Conservation (phyloP, 2,113 vertebrate genomes). For the Chlorodrepanis virens region DNA sequence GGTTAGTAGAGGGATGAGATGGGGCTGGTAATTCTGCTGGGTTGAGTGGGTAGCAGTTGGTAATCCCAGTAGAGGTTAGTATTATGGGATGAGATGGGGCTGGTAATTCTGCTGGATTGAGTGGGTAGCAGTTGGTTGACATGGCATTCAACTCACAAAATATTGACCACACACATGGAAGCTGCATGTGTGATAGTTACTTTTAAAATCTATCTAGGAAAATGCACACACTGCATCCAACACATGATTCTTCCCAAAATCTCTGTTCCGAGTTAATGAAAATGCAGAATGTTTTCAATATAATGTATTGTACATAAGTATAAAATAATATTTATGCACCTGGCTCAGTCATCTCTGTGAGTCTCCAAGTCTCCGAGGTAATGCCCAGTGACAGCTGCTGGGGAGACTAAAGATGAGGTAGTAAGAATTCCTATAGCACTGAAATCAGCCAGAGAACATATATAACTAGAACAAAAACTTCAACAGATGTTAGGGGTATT, state of each 20-base stretch:
- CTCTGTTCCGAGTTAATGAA: not conserved
- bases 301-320: not conserved
- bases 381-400: conserved; percentile 51
- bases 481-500: conserved; percentile 48
- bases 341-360: conserved; percentile 14
- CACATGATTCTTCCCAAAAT: not conserved
- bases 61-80: not conserved
- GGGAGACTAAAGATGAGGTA: conserved; percentile 8
- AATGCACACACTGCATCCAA: not conserved
- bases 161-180: not conserved
- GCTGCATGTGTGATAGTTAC: not conserved
- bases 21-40: not conserved
- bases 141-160: not conserved
- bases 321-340: conserved; percentile 58
- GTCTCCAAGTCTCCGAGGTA: conserved; percentile 33
- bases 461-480: conserved; percentile 36
- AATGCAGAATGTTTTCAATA: conserved; percentile 28
- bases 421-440: conserved; percentile 20
- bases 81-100: not conserved
- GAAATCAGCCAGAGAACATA: conserved; percentile 37
- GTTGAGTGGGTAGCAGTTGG: not conserved
- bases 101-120: not conserved
- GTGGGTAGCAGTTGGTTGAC: not conserved
- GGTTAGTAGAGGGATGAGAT: not conserved
- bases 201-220: not conserved